Percentiles rank a stretch among this genome's conserved stretches.
Conservation (phyloP, 1,140 invertebrate genomes). For the Battus philenor region DNA sequence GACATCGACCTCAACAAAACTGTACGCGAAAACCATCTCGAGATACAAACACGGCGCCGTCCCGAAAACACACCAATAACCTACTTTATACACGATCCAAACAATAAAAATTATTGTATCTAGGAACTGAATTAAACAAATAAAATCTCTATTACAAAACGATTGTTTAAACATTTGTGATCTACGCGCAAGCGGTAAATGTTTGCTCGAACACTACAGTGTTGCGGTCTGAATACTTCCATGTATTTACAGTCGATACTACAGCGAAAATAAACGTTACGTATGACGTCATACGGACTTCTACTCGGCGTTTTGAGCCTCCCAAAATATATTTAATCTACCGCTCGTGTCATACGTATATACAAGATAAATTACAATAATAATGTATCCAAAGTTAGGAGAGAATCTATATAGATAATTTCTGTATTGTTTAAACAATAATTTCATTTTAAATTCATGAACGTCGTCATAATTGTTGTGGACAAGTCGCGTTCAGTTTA, state of each 20-base stretch:
- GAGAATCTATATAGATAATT: conserved; percentile 55
- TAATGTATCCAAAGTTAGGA: conserved; percentile 58
- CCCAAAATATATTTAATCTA: conserved; percentile 56
- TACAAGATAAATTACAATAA: conserved; percentile 70
- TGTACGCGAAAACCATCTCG: conserved; percentile 26
- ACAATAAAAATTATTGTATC: conserved; percentile 27
- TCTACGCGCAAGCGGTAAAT: conserved; percentile 27
- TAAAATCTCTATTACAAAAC: conserved; percentile 26
- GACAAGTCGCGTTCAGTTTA: conserved; percentile 59
- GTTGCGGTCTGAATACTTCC: conserved; percentile 38
- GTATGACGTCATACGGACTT: conserved; percentile 61
- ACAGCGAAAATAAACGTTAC: conserved; percentile 53
- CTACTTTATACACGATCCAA: conserved; percentile 73
- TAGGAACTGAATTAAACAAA: conserved; percentile 28
- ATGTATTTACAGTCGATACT: conserved; percentile 69
- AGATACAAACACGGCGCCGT: conserved; percentile 22
- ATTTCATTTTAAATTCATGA: conserved; percentile 37
- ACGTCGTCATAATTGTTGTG: conserved; percentile 29
- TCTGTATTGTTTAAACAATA: conserved; percentile 38
- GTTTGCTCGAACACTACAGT: conserved; percentile 54
- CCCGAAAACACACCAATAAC: conserved; percentile 49
- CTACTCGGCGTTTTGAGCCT: conserved; percentile 32
- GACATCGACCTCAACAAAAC: conserved; percentile 22
- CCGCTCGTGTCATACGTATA: conserved; percentile 67
- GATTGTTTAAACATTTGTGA: conserved; percentile 25